phyloP scores from a whole-genome alignment of 2,113 vertebrate species.

The Grammomys surdaster region DNA sequence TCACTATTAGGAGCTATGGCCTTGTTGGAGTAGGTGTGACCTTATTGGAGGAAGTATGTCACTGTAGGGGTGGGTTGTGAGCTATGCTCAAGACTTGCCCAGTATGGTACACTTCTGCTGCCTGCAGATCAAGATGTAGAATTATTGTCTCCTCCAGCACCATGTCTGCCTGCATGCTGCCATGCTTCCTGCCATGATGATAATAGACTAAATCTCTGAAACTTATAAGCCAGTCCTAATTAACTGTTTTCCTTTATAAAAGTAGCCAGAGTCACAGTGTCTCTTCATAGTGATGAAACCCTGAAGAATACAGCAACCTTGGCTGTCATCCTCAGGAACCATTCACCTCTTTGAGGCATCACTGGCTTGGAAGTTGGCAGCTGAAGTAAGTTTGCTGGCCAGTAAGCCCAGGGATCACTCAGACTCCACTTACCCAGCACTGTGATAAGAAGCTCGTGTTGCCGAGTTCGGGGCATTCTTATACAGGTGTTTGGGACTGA shows the following conservation, averaged over 20 bases:
- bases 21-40: background rate
- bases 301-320: background rate
- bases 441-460: background rate
- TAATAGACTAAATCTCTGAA: background rate
- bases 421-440: background rate
- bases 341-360: background rate
- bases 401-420: background rate
- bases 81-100: background rate
- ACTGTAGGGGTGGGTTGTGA: background rate
- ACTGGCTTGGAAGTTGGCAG: background rate
- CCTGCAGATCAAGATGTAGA: background rate
- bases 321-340: background rate
- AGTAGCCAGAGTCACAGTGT: background rate
- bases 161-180: background rate
- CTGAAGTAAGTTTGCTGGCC: background rate
- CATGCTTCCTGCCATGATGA: background rate
- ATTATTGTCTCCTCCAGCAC: background rate
- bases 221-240: background rate
- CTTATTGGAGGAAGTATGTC: background rate
- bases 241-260: background rate
- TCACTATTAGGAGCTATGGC: background rate
- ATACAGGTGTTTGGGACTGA: background rate
- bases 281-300: background rate
- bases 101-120: background rate
- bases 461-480: background rate